A percentile compares a stretch with the other conserved stretches of the same genome.
These are phyloP conservation scores for Sebastes ruberrimus DNA, from an alignment of 2,797 vertebrate species.

Conservation along the genomic window DNA sequence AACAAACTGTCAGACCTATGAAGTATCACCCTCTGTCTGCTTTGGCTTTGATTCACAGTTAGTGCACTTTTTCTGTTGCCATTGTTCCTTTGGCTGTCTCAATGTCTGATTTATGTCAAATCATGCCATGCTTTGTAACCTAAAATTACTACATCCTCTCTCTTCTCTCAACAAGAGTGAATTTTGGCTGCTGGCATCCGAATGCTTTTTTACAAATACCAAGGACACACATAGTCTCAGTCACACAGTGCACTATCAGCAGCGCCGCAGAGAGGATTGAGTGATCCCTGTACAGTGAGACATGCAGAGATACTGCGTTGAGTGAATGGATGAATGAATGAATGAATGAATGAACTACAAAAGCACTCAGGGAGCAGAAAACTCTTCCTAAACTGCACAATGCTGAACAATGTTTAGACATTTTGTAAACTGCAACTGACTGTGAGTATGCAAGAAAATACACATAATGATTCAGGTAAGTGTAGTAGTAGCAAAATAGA, in stretches of 20 bases:
- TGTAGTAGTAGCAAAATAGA: not conserved
- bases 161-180: slow-evolving; percentile 23
- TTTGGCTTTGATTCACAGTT: slow-evolving; percentile 34
- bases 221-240: slow-evolving; percentile 40
- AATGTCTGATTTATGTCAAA: slow-evolving; percentile 41
- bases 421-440: not conserved
- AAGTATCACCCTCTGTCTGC: slow-evolving; percentile 9
- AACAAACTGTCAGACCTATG: not conserved
- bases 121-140: slow-evolving; percentile 36
- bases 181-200: slow-evolving; percentile 36
- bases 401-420: not conserved
- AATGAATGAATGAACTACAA: not conserved
- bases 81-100: slow-evolving; percentile 36
- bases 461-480: not conserved
- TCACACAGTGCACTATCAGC: slow-evolving; percentile 14
- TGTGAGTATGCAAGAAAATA: not conserved
- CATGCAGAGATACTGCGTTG: not conserved
- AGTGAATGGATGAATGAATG: not conserved
- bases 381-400: not conserved
- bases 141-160: slow-evolving; percentile 40
- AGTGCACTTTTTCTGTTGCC: slow-evolving; percentile 5
- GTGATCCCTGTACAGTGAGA: slow-evolving; percentile 4
- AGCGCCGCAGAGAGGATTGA: slow-evolving; percentile 2
- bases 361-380: not conserved
- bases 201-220: slow-evolving; percentile 41